Base-by-base conservation (phyloP, 1,140 invertebrate species). In the Diachasma alloeum region DNA sequence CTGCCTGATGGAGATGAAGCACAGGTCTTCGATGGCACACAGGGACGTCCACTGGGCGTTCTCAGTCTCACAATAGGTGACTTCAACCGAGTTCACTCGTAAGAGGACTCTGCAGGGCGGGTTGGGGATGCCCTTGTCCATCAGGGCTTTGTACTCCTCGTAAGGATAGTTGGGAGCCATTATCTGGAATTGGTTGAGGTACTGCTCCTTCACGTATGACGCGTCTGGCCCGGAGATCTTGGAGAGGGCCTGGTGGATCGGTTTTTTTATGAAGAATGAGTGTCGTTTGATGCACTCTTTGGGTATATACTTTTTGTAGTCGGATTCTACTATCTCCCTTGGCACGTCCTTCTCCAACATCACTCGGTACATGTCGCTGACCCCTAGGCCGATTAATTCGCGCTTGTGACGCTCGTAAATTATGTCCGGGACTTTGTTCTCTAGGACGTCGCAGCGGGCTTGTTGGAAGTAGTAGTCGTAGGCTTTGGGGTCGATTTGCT, bases 401-500 rank as follows among this genome's bases (percentile, higher is more conserved):
- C 92, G 88, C 85, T 94, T 94, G 78, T 94, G 92, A 76, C 93
- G 93, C 42, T 94, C 93, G 89, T 94, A 95, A 74, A 92, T 91
- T 71, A 96, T 93, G 84, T 96, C 95, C 19, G 92, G 90, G 78
- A 97, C 93, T 83, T 93, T 93, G 82, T 94, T 95, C 56, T 94
- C 91, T 44, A 96, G 88, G 17, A 97, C 93, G 91, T 97, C 96
- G 83, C 91, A 91, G 44, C 94, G 90, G 37, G 93, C 94, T 93
- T 97, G 96, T 87, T 94, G 92, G 86, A 96, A 97, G 85, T 94
- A 95, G 88, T 96, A 97, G 82, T 96, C 92, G 83, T 95, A 96
- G 13, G 95, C 94, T 70, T 92, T 91, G 24, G 87, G 79, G 89
- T 97, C 96, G 44, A 94, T 87, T 72, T 91, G 91, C 77, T 92